Conservation (phyloP, 1,140 invertebrate genomes). For the Camponotus pennsylvanicus region DNA sequence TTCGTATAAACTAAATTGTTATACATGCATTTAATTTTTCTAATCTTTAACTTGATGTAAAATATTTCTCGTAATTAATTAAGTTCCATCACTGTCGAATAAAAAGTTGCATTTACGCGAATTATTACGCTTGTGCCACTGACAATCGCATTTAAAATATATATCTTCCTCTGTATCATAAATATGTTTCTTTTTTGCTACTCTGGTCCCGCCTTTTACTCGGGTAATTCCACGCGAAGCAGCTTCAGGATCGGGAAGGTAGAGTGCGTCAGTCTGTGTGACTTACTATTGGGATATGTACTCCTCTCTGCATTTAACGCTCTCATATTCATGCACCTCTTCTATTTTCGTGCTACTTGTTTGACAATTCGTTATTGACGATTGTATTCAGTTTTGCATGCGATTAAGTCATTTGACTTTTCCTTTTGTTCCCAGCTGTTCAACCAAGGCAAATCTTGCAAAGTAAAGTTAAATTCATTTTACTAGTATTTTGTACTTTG, state of each 20-base stretch:
- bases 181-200: slow-evolving; percentile 80
- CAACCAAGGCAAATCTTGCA: background rate
- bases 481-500: background rate
- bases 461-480: background rate
- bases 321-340: slow-evolving; percentile 88
- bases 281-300: slow-evolving; percentile 89
- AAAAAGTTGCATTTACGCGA: background rate
- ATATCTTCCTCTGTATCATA: slow-evolving; percentile 3
- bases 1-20: background rate
- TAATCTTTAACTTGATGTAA: slow-evolving; percentile 7
- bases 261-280: slow-evolving; percentile 88
- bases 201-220: slow-evolving; percentile 70
- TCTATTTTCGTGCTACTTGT: slow-evolving; percentile 75
- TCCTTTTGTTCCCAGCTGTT: slow-evolving; percentile 25
- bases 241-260: slow-evolving; percentile 91
- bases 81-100: background rate
- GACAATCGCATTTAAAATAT: slow-evolving; percentile 21
- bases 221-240: slow-evolving; percentile 77
- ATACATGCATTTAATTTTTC: background rate
- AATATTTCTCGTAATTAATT: background rate
- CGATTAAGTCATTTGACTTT: slow-evolving; percentile 6
- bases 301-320: slow-evolving; percentile 89
- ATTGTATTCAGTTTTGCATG: slow-evolving; percentile 63
- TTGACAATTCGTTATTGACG: slow-evolving; percentile 65
- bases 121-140: slow-evolving; percentile 8